Percentiles rank a stretch among this genome's conserved stretches.
These are phyloP conservation scores for Tachysurus fulvidraco DNA, from an alignment of 2,113 vertebrate genomes.

Conservation along the genomic window DNA sequence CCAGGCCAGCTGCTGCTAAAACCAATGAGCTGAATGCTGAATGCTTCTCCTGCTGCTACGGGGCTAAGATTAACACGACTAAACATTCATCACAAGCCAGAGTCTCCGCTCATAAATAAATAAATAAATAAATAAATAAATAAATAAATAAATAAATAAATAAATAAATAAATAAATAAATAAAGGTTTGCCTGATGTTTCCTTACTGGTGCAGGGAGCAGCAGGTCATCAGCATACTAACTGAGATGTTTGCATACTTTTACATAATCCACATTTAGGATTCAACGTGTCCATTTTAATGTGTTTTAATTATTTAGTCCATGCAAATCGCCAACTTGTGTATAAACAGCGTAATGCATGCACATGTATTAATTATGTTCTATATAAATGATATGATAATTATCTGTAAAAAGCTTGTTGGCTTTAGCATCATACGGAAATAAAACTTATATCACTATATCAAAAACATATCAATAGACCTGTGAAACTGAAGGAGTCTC, in stretches of 20 bases:
- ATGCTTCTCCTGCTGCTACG: not conserved
- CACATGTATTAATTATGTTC: not conserved
- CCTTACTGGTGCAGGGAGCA: not conserved
- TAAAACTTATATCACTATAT: not conserved
- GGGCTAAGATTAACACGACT: not conserved
- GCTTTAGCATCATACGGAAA: not conserved
- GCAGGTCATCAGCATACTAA: constrained; percentile 18
- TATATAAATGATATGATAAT: not conserved
- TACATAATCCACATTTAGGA: constrained; percentile 17
- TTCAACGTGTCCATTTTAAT: not conserved
- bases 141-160: not conserved
- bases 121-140: not conserved
- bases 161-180: not conserved
- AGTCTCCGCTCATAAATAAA: not conserved
- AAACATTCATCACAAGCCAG: not conserved
- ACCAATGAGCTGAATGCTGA: constrained; percentile 23
- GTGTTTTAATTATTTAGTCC: not conserved
- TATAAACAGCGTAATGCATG: not conserved
- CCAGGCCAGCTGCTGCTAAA: constrained; percentile 38
- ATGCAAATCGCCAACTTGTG: not conserved
- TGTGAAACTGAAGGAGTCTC: not conserved
- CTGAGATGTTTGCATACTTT: constrained; percentile 25
- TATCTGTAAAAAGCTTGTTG: not conserved
- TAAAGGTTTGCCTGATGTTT: not conserved
- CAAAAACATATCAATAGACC: not conserved